phyloP scores from a whole-genome alignment of 2,797 vertebrate genomes.

The Alcedo quadribrachys region DNA sequence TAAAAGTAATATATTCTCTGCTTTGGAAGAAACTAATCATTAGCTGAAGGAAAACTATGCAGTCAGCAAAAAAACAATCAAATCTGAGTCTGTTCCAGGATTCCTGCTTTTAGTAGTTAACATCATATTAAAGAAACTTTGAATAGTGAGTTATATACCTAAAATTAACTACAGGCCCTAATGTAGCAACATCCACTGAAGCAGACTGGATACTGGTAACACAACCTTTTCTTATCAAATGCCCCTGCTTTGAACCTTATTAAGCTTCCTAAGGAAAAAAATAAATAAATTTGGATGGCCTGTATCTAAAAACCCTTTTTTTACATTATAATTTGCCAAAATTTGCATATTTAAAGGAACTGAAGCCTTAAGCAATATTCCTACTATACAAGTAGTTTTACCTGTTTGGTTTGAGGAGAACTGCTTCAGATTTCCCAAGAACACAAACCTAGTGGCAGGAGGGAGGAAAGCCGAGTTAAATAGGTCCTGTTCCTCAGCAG shows the following conservation, averaged over 20 bases:
- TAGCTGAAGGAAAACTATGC: not conserved
- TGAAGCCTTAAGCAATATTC: not conserved
- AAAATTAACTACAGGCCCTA: not conserved
- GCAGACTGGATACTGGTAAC: not conserved
- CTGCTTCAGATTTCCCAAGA: not conserved
- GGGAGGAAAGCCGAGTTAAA: not conserved
- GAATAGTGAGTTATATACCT: not conserved
- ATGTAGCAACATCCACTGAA: not conserved
- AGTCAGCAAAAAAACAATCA: not conserved
- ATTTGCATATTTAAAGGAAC: not conserved
- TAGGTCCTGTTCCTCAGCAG: fast-evolving
- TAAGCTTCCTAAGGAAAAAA: not conserved
- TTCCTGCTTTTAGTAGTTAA: not conserved
- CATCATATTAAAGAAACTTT: not conserved
- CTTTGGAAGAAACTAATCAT: not conserved
- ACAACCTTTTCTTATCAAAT: not conserved
- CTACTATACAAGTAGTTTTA: not conserved
- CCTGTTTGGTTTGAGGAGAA: conserved; percentile 41
- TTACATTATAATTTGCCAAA: not conserved
- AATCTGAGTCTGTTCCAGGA: not conserved
- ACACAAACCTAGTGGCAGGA: not conserved
- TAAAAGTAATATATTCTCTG: not conserved
- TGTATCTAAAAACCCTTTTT: not conserved
- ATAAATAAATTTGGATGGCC: not conserved
- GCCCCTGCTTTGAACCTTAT: not conserved